These are phyloP conservation scores for Pardosa pseudoannulata DNA, from an alignment of 2,888 invertebrate genomes.

Conservation along the genomic window DNA sequence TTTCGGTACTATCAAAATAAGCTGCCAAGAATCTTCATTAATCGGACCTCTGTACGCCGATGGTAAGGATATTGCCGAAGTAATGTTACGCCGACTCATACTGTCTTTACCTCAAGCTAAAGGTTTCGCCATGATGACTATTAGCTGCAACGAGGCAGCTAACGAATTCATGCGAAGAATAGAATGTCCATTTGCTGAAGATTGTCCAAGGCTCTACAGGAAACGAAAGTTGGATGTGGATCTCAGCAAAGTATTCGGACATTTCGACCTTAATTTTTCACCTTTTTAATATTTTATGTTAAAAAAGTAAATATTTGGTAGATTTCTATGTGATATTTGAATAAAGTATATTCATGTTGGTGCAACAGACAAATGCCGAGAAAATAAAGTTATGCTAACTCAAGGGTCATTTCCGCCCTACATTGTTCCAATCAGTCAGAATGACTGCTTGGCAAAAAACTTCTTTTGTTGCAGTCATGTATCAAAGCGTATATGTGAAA, in stretches of 20 bases:
- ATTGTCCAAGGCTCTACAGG: constrained; percentile 37
- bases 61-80: constrained; percentile 59
- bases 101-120: constrained; percentile 17
- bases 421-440: too few species aligned
- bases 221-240: constrained; percentile 37
- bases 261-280: constrained; percentile 57
- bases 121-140: constrained; percentile 66
- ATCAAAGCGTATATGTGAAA: too few species aligned
- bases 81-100: constrained; percentile 37
- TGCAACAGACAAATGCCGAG: too few species aligned
- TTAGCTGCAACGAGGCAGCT: constrained; percentile 28
- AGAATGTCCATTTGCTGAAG: constrained; percentile 35
- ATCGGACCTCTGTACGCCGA: constrained; percentile 71
- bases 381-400: too few species aligned
- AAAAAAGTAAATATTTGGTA: too few species aligned
- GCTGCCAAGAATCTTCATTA: constrained; percentile 18
- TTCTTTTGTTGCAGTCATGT: too few species aligned
- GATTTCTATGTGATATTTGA: too few species aligned
- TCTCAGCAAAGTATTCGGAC: constrained; percentile 39
- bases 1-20: constrained; percentile 58
- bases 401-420: too few species aligned
- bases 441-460: too few species aligned
- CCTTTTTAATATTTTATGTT: constrained; percentile 41
- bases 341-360: too few species aligned
- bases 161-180: constrained; percentile 41